Evolutionary conservation across 2,888 invertebrate genomes (phyloP), one percentile per base, ranked within the genome.

Genomic region (Dioctria rufipes): DNA sequence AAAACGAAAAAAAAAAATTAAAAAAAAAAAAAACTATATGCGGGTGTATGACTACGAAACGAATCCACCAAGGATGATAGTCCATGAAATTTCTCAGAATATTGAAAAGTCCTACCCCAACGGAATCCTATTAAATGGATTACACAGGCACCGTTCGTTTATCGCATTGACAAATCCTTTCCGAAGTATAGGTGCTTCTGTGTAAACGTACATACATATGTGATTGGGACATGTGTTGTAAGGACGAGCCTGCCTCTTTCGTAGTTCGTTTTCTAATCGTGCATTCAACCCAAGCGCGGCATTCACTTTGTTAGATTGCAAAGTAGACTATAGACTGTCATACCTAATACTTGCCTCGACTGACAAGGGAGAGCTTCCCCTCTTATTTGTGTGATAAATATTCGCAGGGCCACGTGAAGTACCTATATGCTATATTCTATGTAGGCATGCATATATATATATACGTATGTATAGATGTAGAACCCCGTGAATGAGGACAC

Each of bases 71-170:
- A n/a, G 11, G 42, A n/a, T 11, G 3, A n/a, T 40, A 42, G 73
- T 37, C 42, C 73, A 58, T 73, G 42, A 73, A 73, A 73, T 73
- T 73, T 73, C 37, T 40, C 25, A 11, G 73, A 73, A 73, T 73
- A 73, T 73, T 73, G 73, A 73, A 73, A 73, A 73, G 73, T 73
- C 73, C 73, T 73, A 73, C 73, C 73, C 73, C 73, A 73, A 73
- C 73, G 73, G 42, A 73, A 73, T 73, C 73, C 73, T 60, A 60
- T 73, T 73, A 73, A 73, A 73, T 58, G 73, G 58, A 73, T 73
- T 73, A 73, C 73, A 37, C 73, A n/a, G 60, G n/a, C 69, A 69
- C 37, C 13, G 37, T 43, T 42, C 73, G 60, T 73, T 25, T 58
- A 73, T 60, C 58, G 60, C 73, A 73, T n/a, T 42, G 42, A 58